A percentile compares a stretch with the other conserved stretches of the same genome.
Evolutionary conservation across 2,888 invertebrate species (phyloP).

Genomic region (Pristionchus fissidentatus): DNA sequence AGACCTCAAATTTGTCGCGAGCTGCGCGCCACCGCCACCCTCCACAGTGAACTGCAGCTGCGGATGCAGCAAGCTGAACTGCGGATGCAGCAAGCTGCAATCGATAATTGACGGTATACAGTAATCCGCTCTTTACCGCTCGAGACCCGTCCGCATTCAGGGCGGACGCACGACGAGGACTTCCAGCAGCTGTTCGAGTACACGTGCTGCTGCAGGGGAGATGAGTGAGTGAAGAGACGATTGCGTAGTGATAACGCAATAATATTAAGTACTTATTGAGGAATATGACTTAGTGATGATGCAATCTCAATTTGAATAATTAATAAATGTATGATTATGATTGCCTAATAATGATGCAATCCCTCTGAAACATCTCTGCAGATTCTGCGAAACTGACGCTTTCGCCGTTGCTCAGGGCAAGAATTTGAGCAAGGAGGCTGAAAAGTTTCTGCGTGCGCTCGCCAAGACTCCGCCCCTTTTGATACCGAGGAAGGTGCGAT

Average conservation of each 20-base stretch:
- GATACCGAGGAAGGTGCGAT: neutral
- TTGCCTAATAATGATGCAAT: neutral
- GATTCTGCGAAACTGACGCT: neutral
- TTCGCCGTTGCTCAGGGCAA: neutral
- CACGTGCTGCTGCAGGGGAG: neutral
- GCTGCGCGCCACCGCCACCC: neutral
- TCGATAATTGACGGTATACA: slow-evolving; percentile 19
- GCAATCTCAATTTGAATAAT: neutral
- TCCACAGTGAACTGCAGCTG: slow-evolving; percentile 1
- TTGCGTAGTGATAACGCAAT: no score
- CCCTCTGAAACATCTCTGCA: neutral
- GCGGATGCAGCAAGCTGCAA: neutral
- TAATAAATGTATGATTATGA: neutral
- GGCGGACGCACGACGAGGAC: neutral
- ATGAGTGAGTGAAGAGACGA: slow-evolving; percentile 31
- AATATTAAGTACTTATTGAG: no score
- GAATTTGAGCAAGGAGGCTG: neutral
- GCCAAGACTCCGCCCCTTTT: neutral
- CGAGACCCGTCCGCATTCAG: neutral
- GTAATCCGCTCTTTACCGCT: neutral
- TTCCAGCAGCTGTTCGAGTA: neutral
- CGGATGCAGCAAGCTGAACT: no score
- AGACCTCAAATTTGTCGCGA: slow-evolving; percentile 23
- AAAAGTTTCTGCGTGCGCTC: neutral
- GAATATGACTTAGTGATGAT: neutral